phyloP scores from a whole-genome alignment of 1,140 invertebrate genomes.

The Drosophila arawakana region DNA sequence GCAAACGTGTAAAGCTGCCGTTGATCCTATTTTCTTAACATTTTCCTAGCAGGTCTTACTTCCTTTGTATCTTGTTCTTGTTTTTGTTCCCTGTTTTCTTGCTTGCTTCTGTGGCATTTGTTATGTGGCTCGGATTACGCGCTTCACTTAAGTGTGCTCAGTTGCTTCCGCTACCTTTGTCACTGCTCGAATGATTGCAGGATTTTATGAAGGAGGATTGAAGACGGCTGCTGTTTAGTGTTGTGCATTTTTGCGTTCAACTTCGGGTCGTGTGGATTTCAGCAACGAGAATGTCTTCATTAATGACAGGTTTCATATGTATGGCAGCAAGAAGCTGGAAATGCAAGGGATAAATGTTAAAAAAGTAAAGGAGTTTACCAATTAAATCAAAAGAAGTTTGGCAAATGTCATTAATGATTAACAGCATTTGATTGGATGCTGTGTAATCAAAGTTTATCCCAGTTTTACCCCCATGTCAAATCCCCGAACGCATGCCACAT shows the following conservation, averaged over 20 bases:
- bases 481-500: conserved; percentile 57
- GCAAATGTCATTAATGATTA: conserved; percentile 9
- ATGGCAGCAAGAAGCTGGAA: not conserved
- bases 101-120: conserved; percentile 57
- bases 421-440: conserved; percentile 3
- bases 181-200: conserved; percentile 1
- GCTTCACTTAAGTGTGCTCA: conserved; percentile 81
- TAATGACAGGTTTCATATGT: conserved; percentile 63
- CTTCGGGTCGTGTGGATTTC: conserved; percentile 55
- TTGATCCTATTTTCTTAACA: conserved; percentile 78
- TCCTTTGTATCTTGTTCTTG: conserved; percentile 18
- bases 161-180: conserved; percentile 71
- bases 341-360: not conserved
- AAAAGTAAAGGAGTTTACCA: not conserved
- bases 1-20: conserved; percentile 75
- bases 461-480: conserved; percentile 11
- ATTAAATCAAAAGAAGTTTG: conserved; percentile 6
- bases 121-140: conserved; percentile 81
- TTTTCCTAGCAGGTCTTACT: conserved; percentile 54
- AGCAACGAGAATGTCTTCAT: conserved; percentile 63
- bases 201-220: conserved; percentile 10
- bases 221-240: conserved; percentile 14
- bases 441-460: conserved; percentile 1
- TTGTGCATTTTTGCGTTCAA: conserved; percentile 52
- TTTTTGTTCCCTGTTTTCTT: not conserved